A percentile compares a stretch with the other conserved stretches of the same genome.
These are phyloP conservation scores for Calosoma granatense DNA, from an alignment of 1,140 invertebrate genomes.

Conservation along the genomic window DNA sequence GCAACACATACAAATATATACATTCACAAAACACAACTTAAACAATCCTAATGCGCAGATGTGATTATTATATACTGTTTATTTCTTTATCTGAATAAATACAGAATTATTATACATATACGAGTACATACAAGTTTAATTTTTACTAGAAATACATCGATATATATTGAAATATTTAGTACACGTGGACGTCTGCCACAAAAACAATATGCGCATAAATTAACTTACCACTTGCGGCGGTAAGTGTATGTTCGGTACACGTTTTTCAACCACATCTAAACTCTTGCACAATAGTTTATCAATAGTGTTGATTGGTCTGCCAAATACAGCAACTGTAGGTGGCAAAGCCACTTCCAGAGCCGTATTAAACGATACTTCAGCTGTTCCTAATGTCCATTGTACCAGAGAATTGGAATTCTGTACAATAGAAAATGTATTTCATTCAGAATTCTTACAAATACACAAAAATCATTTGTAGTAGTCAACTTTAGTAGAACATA, in stretches of 20 bases:
- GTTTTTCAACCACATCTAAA: conserved; percentile 64
- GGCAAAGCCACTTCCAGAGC: conserved; percentile 57
- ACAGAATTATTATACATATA: no score
- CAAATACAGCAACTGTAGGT: conserved; percentile 48
- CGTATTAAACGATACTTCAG: conserved; percentile 54
- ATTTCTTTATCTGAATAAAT: no score
- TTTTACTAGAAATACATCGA: no score
- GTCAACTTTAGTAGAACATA: no score
- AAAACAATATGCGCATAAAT: not conserved
- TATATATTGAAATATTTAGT: no score
- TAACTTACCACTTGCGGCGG: conserved; percentile 60
- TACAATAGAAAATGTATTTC: not conserved
- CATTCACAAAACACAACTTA: no score
- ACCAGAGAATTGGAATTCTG: conserved; percentile 58
- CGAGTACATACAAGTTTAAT: no score
- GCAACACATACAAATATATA: no score
- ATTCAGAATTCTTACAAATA: conserved; percentile 1
- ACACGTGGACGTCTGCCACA: no score
- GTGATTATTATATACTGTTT: no score
- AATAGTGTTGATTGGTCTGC: conserved; percentile 56
- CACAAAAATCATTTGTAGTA: not conserved
- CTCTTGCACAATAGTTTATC: conserved; percentile 65
- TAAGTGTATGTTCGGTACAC: conserved; percentile 62
- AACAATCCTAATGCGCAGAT: no score
- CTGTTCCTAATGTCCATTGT: conserved; percentile 59